Percentiles rank a stretch among this genome's conserved stretches.
These are phyloP conservation scores for Julus scanicus DNA, from an alignment of 2,888 invertebrate species.

Conservation along the genomic window DNA sequence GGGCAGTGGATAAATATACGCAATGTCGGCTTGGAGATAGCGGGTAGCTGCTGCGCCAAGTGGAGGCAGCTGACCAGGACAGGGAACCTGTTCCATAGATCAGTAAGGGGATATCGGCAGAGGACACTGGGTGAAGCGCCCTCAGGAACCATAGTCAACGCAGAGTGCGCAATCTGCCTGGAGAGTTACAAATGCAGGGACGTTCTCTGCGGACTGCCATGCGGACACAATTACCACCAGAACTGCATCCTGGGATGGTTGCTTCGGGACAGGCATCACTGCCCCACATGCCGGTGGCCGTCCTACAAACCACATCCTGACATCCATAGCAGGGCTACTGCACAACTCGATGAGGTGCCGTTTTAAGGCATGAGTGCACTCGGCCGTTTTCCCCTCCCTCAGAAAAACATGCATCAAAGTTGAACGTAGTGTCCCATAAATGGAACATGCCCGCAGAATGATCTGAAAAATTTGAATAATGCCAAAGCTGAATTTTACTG, in stretches of 20 bases:
- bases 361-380: background rate
- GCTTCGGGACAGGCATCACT: conserved; percentile 69
- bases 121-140: conserved; percentile 60
- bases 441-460: background rate
- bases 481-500: too few species aligned
- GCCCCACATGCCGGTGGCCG: conserved; percentile 71
- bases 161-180: conserved; percentile 70
- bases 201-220: conserved; percentile 69
- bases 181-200: conserved; percentile 66
- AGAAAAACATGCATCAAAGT: too few species aligned
- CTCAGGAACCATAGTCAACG: conserved; percentile 64
- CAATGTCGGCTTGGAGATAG: background rate
- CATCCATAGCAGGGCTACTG: background rate
- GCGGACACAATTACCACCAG: conserved; percentile 70
- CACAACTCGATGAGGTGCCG: background rate
- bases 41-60: background rate
- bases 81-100: conserved; percentile 23
- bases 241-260: conserved; percentile 70
- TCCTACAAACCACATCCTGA: conserved; percentile 62
- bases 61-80: background rate
- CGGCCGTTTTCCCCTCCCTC: background rate
- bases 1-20: background rate
- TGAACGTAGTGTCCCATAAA: background rate
- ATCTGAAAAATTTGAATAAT: background rate
- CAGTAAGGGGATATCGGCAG: background rate